Conservation (phyloP, 2,888 invertebrate genomes). For the Drosophila anceps region DNA sequence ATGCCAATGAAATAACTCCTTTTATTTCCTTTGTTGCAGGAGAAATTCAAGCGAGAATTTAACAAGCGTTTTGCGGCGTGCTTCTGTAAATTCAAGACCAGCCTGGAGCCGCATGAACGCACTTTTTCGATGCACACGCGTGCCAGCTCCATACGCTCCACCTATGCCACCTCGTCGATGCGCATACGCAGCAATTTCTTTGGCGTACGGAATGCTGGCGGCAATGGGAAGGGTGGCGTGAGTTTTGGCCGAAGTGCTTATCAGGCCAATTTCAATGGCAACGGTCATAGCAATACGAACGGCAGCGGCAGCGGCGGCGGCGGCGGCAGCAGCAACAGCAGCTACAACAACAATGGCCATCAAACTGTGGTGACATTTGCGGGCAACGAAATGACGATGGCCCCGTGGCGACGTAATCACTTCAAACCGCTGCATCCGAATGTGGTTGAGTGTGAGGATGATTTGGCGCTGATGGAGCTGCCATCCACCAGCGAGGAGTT, state of each 20-base stretch:
- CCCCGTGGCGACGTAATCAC: conserved; percentile 81
- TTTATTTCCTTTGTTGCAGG: conserved; percentile 86
- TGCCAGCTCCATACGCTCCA: conserved; percentile 84
- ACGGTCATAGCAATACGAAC: background rate
- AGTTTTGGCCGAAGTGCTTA: conserved; percentile 40
- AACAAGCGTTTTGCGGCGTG: conserved; percentile 89
- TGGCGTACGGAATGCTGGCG: conserved; percentile 33
- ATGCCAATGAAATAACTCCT: conserved; percentile 2
- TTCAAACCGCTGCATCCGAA: conserved; percentile 82
- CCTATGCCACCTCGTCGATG: conserved; percentile 83
- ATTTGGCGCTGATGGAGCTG: conserved; percentile 66
- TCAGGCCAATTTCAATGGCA: conserved; percentile 19
- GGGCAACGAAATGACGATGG: conserved; percentile 41
- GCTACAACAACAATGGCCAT: conserved; percentile 62
- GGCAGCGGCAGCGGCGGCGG: conserved; percentile 28
- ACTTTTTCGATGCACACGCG: conserved; percentile 84
- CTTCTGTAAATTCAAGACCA: conserved; percentile 83
- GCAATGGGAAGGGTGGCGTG: conserved; percentile 47
- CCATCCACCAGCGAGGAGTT: conserved; percentile 67
- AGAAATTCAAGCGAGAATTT: conserved; percentile 92
- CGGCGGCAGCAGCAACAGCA: conserved; percentile 34
- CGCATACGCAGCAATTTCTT: conserved; percentile 81
- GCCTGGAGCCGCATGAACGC: conserved; percentile 81
- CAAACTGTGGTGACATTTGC: conserved; percentile 71
- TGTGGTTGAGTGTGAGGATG: conserved; percentile 80